phyloP scores from a whole-genome alignment of 1,140 invertebrate species.

The Atta texana region DNA sequence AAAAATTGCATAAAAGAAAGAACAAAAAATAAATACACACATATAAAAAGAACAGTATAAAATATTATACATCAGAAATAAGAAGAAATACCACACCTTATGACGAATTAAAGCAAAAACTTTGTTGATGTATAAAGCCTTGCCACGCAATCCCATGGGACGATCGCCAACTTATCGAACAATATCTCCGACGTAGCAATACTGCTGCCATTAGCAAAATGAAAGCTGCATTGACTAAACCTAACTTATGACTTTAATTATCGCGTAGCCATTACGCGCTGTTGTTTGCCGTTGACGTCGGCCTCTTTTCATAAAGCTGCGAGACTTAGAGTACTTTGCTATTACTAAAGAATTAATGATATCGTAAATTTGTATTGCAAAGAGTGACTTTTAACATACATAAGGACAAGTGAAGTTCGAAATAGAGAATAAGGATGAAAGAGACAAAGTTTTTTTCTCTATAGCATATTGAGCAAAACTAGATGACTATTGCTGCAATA shows the following conservation, averaged over 20 bases:
- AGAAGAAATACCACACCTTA: neutral
- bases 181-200: neutral
- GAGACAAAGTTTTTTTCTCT: slow-evolving; percentile 44
- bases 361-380: slow-evolving; percentile 31
- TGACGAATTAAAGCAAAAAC: neutral
- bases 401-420: neutral
- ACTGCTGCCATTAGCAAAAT: slow-evolving; percentile 51
- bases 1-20: no score
- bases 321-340: neutral
- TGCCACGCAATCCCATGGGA: neutral
- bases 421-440: slow-evolving; percentile 30
- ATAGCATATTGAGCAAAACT: slow-evolving; percentile 32
- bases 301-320: slow-evolving; percentile 17
- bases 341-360: neutral
- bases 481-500: slow-evolving; percentile 72
- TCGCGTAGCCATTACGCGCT: slow-evolving; percentile 30
- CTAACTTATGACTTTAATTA: slow-evolving; percentile 60
- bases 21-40: no score
- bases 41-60: no score
- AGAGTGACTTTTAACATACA: neutral
- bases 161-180: slow-evolving; percentile 46
- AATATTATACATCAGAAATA: no score
- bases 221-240: slow-evolving; percentile 41
- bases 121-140: neutral
- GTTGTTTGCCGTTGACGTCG: slow-evolving; percentile 14